Evolutionary conservation across 2,797 vertebrate species (phyloP).

Genomic region (Coreius guichenoti): DNA sequence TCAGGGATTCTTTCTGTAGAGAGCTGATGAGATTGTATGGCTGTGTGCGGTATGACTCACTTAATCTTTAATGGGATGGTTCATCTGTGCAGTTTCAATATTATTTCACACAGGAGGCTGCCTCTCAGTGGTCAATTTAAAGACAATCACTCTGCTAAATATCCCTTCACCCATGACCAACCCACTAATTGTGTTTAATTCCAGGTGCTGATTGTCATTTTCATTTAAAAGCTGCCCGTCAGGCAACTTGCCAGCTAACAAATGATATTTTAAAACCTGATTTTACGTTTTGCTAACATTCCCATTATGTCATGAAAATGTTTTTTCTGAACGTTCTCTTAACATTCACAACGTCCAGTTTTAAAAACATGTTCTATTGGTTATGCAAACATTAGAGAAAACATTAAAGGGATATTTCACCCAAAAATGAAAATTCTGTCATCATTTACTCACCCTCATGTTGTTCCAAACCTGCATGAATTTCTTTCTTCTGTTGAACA

Average conservation of each 20-base stretch:
- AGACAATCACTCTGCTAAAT: slow-evolving; percentile 60
- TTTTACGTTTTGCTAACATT: not conserved
- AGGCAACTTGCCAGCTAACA: not conserved
- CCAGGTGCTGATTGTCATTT: slow-evolving; percentile 34
- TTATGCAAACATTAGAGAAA: not conserved
- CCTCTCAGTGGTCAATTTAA: slow-evolving; percentile 68
- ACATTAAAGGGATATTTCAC: too few relatives aligned
- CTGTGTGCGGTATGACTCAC: slow-evolving; percentile 79
- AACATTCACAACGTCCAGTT: not conserved
- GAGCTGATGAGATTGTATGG: slow-evolving; percentile 81
- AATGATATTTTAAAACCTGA: not conserved
- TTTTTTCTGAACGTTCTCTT: not conserved
- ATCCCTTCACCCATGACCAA: slow-evolving; percentile 43
- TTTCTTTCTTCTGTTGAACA: too few relatives aligned
- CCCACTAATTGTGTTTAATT: slow-evolving; percentile 54
- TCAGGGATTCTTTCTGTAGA: slow-evolving; percentile 78
- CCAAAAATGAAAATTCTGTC: too few relatives aligned
- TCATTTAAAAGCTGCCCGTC: slow-evolving; percentile 51
- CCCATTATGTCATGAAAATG: too few relatives aligned
- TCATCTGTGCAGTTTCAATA: slow-evolving; percentile 58
- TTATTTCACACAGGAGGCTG: slow-evolving; percentile 71
- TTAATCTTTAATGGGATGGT: slow-evolving; percentile 75
- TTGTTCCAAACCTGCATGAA: too few relatives aligned
- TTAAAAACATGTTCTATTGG: not conserved
- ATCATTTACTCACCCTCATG: too few relatives aligned